phyloP scores from a whole-genome alignment of 2,888 invertebrate species.

The Ectropis crepuscularia region DNA sequence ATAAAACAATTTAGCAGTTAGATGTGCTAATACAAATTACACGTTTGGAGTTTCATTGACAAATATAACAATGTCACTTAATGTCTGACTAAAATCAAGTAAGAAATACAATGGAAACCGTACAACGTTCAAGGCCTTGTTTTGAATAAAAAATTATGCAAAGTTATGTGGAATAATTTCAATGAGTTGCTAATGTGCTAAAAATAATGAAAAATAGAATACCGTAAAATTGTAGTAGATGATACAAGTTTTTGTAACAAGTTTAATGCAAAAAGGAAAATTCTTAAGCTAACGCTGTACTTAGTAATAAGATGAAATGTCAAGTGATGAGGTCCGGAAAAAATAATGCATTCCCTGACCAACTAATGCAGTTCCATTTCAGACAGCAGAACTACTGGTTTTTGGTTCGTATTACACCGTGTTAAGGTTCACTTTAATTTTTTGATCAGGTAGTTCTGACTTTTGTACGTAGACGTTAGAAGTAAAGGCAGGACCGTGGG shows the following conservation, averaged over 20 bases:
- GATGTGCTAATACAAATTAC: conserved; percentile 16
- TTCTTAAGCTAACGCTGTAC: conserved; percentile 25
- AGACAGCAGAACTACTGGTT: background rate
- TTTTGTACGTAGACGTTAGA: conserved; percentile 37
- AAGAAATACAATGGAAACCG: conserved; percentile 13
- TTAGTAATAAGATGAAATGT: conserved; percentile 30
- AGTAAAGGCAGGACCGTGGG: conserved; percentile 66
- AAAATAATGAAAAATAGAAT: background rate
- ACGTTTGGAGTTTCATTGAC: conserved; percentile 24
- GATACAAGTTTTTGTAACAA: background rate
- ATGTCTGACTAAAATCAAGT: conserved; percentile 7
- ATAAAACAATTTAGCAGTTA: conserved; percentile 16
- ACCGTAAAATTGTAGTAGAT: background rate
- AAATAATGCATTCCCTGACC: conserved; percentile 28
- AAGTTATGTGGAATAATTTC: conserved; percentile 1
- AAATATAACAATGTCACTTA: conserved; percentile 17
- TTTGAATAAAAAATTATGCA: conserved; percentile 11
- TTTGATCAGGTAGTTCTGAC: background rate
- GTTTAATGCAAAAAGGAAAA: conserved; percentile 28
- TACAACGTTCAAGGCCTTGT: conserved; percentile 18
- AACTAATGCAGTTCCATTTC: conserved; percentile 10
- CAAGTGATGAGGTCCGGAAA: conserved; percentile 27
- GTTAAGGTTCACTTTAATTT: conserved; percentile 20
- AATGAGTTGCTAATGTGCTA: background rate
- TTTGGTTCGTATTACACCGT: conserved; percentile 12